Conservation (phyloP, 1,140 invertebrate species). For the Antheraea pernyi region DNA sequence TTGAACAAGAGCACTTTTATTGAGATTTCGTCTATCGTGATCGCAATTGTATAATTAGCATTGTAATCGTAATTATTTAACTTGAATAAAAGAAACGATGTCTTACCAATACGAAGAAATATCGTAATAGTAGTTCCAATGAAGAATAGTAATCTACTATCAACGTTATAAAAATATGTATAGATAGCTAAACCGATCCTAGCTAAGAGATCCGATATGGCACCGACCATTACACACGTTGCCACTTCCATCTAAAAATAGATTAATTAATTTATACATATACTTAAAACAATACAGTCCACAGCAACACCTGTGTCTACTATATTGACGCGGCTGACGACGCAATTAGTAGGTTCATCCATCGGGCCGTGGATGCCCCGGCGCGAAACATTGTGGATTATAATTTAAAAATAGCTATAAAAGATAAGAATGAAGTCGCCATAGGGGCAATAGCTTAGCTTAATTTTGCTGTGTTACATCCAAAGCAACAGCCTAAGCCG, state of each 20-base stretch:
- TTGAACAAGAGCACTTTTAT: no score
- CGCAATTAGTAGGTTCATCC: no score
- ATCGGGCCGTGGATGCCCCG: no score
- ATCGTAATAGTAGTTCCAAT: constrained; percentile 59
- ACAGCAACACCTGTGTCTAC: no score
- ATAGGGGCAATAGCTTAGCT: no score
- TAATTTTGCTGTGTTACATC: no score
- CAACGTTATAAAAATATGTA: constrained; percentile 62
- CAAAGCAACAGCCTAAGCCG: no score
- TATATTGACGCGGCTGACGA: no score
- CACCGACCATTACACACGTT: constrained; percentile 68
- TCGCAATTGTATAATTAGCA: neutral
- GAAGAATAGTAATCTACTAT: constrained; percentile 63
- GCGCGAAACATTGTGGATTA: no score
- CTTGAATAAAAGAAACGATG: neutral
- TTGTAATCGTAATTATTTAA: neutral
- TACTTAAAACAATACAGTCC: no score
- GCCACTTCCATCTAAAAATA: constrained; percentile 64
- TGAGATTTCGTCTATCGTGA: neutral
- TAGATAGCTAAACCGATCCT: constrained; percentile 57
- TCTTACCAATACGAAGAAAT: constrained; percentile 59
- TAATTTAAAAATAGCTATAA: no score
- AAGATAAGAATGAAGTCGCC: no score
- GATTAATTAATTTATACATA: constrained; percentile 8
- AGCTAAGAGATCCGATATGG: constrained; percentile 58